Evolutionary conservation across 2,888 invertebrate species (phyloP).

Genomic region (Apoda limacodes): DNA sequence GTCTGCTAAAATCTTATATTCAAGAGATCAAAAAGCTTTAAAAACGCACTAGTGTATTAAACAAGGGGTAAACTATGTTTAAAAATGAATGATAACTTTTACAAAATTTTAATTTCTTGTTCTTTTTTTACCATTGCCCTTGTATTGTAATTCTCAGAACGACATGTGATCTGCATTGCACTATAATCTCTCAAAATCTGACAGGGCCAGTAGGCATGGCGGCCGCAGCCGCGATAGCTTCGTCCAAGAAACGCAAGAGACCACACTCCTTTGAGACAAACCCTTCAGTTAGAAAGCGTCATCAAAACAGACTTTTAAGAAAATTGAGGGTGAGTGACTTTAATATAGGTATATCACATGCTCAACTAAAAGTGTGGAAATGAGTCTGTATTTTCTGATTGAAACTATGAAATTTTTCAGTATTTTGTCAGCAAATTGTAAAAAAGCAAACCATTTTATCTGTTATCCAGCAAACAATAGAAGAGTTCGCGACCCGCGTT

Average conservation of each 20-base stretch:
- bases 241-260: conserved; percentile 93
- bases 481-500: conserved; percentile 96
- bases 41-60: too few species aligned
- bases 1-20: too few species aligned
- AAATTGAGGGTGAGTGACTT: conserved; percentile 78
- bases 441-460: neutral
- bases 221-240: conserved; percentile 96
- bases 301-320: conserved; percentile 91
- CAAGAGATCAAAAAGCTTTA: too few species aligned
- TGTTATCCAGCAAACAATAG: conserved; percentile 87
- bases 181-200: too few species aligned
- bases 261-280: conserved; percentile 98
- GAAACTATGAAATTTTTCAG: too few species aligned
- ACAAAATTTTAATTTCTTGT: too few species aligned
- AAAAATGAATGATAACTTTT: too few species aligned
- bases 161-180: neutral
- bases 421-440: conserved; percentile 1
- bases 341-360: too few species aligned
- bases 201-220: conserved; percentile 94
- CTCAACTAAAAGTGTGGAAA: too few species aligned
- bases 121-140: too few species aligned
- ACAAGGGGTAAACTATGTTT: too few species aligned
- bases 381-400: too few species aligned
- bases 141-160: neutral
- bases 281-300: conserved; percentile 94